Evolutionary conservation across 2,797 vertebrate genomes (phyloP).

Genomic region (Atherinosoma microstoma): DNA sequence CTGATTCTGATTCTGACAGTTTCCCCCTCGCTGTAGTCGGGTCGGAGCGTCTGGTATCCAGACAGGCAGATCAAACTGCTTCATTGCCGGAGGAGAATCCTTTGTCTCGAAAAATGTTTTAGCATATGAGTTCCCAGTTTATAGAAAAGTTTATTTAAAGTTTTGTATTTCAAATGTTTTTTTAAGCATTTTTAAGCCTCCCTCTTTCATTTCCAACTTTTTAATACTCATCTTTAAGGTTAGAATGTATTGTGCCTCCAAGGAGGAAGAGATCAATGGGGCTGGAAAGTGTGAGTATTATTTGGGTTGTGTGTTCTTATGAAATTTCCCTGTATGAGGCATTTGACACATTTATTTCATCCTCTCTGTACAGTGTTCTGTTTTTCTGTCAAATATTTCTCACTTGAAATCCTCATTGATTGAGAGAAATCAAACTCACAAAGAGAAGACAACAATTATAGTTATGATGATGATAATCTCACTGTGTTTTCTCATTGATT

Average conservation of each 20-base stretch:
- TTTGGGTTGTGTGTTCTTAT: slow-evolving; percentile 6
- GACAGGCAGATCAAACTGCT: slow-evolving; percentile 65
- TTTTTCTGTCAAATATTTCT: slow-evolving; percentile 6
- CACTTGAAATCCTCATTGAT: neutral
- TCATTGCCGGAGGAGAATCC: slow-evolving; percentile 59
- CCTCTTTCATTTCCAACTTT: slow-evolving; percentile 36
- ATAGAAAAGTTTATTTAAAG: slow-evolving; percentile 43
- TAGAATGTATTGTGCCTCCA: slow-evolving; percentile 16
- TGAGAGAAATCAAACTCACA: neutral
- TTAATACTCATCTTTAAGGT: slow-evolving; percentile 25
- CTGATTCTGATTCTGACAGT: slow-evolving; percentile 54
- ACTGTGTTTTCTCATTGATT: neutral
- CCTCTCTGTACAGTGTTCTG: slow-evolving; percentile 9
- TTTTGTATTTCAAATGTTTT: slow-evolving; percentile 37
- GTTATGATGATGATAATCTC: neutral
- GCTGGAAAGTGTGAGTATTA: neutral
- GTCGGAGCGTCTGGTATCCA: slow-evolving; percentile 69
- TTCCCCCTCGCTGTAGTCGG: slow-evolving; percentile 62
- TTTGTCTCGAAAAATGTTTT: slow-evolving; percentile 63
- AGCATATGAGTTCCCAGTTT: slow-evolving; percentile 57
- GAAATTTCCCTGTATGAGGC: slow-evolving; percentile 1
- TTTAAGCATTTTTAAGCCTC: slow-evolving; percentile 31
- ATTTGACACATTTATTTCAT: slow-evolving; percentile 15
- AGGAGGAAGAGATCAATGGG: neutral
- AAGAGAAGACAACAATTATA: neutral